Evolutionary conservation across 2,113 vertebrate species (phyloP).

Genomic region (Mustela nigripes): DNA sequence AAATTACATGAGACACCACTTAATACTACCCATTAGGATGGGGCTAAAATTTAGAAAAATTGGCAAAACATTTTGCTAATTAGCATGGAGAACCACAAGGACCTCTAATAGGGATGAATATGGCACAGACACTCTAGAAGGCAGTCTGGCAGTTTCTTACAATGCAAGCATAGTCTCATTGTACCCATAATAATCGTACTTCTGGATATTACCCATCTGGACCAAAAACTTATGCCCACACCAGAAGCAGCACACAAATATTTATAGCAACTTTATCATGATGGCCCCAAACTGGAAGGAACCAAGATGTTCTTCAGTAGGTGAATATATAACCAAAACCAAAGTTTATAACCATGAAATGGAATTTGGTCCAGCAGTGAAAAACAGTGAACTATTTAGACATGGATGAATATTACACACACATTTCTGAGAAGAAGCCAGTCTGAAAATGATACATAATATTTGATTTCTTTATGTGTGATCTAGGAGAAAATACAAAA

Average conservation of each 20-base stretch:
- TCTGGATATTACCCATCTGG: background rate
- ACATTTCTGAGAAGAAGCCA: background rate
- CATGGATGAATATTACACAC: background rate
- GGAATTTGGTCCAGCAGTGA: background rate
- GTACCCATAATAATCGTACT: background rate
- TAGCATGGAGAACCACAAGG: background rate
- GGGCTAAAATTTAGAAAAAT: background rate
- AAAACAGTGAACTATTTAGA: background rate
- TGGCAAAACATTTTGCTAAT: background rate
- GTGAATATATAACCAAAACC: background rate
- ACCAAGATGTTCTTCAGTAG: background rate
- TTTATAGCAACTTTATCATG: background rate
- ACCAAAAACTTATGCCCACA: background rate
- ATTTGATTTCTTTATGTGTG: background rate
- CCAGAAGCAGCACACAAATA: background rate
- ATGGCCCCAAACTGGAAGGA: background rate
- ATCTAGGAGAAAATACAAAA: background rate
- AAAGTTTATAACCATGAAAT: background rate
- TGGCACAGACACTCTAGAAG: background rate
- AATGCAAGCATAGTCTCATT: background rate
- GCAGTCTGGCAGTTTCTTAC: background rate
- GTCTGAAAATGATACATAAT: background rate
- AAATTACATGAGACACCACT: background rate
- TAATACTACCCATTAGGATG: background rate
- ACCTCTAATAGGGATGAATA: background rate